Evolutionary conservation across 2,888 invertebrate genomes (phyloP).

Genomic region (Ochlodes sylvanus): DNA sequence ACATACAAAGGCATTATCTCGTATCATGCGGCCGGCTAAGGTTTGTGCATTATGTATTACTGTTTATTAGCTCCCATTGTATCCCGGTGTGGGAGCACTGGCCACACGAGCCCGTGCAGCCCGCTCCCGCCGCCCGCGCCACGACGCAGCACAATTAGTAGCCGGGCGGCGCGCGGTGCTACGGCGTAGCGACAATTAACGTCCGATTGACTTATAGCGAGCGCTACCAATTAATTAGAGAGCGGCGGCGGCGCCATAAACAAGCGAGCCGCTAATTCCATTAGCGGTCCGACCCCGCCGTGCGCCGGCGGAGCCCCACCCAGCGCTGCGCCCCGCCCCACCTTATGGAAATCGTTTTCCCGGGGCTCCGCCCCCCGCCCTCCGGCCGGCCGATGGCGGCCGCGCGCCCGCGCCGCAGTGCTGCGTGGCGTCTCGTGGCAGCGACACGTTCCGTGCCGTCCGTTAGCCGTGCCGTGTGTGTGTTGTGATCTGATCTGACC

Average conservation of each 20-base stretch:
- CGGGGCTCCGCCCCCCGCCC: constrained; percentile 42
- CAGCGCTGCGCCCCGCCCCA: constrained; percentile 46
- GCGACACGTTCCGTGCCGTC: constrained; percentile 40
- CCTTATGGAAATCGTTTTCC: constrained; percentile 30
- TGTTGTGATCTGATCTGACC: constrained; percentile 13
- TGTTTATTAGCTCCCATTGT: no score
- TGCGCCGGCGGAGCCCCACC: constrained; percentile 67
- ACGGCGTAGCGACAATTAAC: constrained; percentile 38
- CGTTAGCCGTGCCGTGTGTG: constrained; percentile 20
- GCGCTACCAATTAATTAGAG: constrained; percentile 39
- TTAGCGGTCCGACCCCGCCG: constrained; percentile 60
- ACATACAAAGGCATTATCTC: no score
- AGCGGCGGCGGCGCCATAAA: constrained; percentile 36
- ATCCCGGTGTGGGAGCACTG: no score
- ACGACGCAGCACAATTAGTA: constrained; percentile 11
- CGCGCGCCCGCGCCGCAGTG: constrained; percentile 45
- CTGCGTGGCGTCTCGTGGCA: constrained; percentile 50
- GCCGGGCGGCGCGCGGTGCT: constrained; percentile 9
- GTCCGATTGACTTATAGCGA: constrained; percentile 38
- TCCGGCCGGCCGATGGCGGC: constrained; percentile 40
- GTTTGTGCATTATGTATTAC: no score
- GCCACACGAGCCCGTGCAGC: no score
- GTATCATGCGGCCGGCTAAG: no score
- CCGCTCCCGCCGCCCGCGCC: no score
- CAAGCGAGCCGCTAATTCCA: constrained; percentile 68